phyloP scores from a whole-genome alignment of 2,797 vertebrate species.

The Synanceia verrucosa region DNA sequence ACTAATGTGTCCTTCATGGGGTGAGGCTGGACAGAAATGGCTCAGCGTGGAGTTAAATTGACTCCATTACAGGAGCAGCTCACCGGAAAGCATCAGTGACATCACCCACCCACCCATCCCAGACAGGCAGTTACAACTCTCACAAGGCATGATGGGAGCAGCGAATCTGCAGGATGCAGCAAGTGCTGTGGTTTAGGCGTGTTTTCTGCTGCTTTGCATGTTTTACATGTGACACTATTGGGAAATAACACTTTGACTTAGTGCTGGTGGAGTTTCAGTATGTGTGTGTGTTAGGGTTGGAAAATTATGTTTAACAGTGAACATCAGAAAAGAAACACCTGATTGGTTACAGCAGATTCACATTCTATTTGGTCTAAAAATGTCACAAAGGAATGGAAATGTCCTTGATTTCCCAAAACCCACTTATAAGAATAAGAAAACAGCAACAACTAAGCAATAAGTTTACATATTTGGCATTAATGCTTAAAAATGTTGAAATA shows the following conservation, averaged over 20 bases:
- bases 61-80: constrained; percentile 79
- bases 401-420: neutral
- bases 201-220: constrained; percentile 60
- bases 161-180: constrained; percentile 51
- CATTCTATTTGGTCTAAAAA: neutral
- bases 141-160: constrained; percentile 54
- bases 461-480: neutral
- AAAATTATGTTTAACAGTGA: neutral
- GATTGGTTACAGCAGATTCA: neutral
- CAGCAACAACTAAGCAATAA: too few relatives aligned
- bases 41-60: constrained; percentile 77
- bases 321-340: neutral
- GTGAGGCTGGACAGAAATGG: constrained; percentile 73
- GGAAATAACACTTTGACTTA: neutral
- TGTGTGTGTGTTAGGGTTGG: neutral
- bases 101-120: constrained; percentile 71
- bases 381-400: neutral
- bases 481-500: neutral
- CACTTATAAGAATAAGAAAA: too few relatives aligned
- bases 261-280: neutral
- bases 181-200: constrained; percentile 40
- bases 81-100: constrained; percentile 79
- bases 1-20: constrained; percentile 79
- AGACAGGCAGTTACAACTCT: constrained; percentile 60
- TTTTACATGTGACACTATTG: constrained; percentile 32